phyloP scores from a whole-genome alignment of 2,888 invertebrate genomes.

The Hetaerina titia region DNA sequence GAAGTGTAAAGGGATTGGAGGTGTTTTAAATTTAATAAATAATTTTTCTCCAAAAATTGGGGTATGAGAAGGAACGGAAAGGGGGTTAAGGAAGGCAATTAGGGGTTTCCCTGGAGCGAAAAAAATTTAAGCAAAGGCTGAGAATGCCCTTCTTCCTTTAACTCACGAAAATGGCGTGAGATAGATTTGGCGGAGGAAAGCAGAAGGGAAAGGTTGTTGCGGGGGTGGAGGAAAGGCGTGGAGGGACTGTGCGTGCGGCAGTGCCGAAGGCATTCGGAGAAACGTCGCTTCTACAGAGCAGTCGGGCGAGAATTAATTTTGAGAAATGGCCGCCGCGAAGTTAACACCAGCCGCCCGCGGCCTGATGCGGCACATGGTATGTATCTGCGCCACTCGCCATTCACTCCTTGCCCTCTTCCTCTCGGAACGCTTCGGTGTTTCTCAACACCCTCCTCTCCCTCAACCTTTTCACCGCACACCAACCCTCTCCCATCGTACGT shows the following conservation, averaged over 20 bases:
- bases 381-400: background rate
- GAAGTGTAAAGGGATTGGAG: too few relatives aligned
- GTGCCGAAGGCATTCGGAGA: background rate
- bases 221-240: background rate
- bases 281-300: background rate
- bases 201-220: background rate
- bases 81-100: too few relatives aligned
- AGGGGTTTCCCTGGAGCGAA: too few relatives aligned
- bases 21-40: too few relatives aligned
- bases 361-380: background rate
- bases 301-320: slow-evolving; percentile 20
- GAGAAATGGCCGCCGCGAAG: slow-evolving; percentile 54
- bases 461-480: background rate
- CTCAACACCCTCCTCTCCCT: background rate
- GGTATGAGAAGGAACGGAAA: too few relatives aligned
- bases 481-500: background rate
- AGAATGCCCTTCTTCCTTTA: background rate
- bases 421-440: background rate
- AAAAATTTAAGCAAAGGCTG: too few relatives aligned
- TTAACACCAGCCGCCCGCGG: slow-evolving; percentile 10
- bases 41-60: too few relatives aligned
- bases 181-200: background rate
- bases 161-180: background rate
- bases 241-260: background rate
- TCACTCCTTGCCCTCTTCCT: background rate